Evolutionary conservation across 2,888 invertebrate species (phyloP).

Genomic region (Homarus gammarus): DNA sequence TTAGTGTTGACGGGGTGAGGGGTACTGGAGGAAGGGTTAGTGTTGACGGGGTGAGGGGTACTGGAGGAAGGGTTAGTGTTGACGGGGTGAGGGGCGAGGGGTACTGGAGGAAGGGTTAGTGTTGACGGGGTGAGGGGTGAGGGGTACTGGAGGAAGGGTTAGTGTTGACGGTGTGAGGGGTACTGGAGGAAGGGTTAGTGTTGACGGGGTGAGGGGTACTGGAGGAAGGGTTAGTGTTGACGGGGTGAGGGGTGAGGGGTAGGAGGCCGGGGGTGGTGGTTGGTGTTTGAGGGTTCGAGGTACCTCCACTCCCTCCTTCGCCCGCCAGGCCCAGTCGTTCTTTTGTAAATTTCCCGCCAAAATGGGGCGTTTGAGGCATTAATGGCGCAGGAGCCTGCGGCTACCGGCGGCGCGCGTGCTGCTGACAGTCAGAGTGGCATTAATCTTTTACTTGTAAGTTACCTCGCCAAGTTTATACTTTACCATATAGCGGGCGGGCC

Average conservation of each 20-base stretch:
- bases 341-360: constrained; percentile 47
- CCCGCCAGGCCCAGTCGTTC: constrained; percentile 42
- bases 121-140: not conserved
- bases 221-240: too few species aligned
- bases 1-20: too few species aligned
- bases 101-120: too few species aligned
- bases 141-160: not conserved
- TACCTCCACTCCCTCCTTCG: constrained; percentile 8
- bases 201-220: too few species aligned
- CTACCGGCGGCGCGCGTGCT: constrained; percentile 17
- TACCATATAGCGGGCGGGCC: not conserved
- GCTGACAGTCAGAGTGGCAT: constrained; percentile 20
- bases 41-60: too few species aligned
- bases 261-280: not conserved
- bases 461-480: not conserved
- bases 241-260: too few species aligned
- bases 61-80: too few species aligned
- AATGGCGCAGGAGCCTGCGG: constrained; percentile 14
- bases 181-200: too few species aligned
- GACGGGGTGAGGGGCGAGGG: too few species aligned
- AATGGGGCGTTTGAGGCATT: constrained; percentile 43
- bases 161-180: not conserved
- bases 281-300: not conserved
- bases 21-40: too few species aligned
- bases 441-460: constrained; percentile 6